These are phyloP conservation scores for Thalassophryne amazonica DNA, from an alignment of 2,797 vertebrate species.

Conservation along the genomic window DNA sequence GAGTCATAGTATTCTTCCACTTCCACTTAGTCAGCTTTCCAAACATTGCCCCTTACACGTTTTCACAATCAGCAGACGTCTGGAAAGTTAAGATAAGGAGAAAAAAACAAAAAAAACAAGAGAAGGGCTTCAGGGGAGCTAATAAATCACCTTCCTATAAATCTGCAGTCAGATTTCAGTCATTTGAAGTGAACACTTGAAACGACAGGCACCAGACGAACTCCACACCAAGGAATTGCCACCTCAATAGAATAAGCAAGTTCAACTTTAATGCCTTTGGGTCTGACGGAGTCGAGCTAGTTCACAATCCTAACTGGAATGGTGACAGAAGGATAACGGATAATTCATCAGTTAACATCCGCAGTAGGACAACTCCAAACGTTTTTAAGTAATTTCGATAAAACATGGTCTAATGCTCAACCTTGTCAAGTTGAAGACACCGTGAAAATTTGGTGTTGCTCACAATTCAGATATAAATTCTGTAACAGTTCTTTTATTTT, in stretches of 20 bases:
- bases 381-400: no score
- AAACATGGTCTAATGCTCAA: no score
- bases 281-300: no score
- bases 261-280: no score
- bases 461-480: no score
- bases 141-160: constrained; percentile 13
- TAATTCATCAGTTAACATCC: no score
- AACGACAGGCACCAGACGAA: neutral
- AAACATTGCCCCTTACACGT: neutral
- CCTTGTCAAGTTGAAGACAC: no score
- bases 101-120: constrained; percentile 1
- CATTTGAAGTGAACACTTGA: neutral
- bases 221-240: neutral
- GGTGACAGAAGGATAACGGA: no score
- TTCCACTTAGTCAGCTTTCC: constrained; percentile 10
- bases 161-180: neutral
- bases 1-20: constrained; percentile 46
- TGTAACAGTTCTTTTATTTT: no score
- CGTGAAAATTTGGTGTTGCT: no score
- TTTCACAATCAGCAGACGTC: neutral
- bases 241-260: neutral
- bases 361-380: no score
- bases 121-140: constrained; percentile 12
- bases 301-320: no score
- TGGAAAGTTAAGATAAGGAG: constrained; percentile 1